These are phyloP conservation scores for Leucoma salicis DNA, from an alignment of 2,888 invertebrate species.

Conservation along the genomic window DNA sequence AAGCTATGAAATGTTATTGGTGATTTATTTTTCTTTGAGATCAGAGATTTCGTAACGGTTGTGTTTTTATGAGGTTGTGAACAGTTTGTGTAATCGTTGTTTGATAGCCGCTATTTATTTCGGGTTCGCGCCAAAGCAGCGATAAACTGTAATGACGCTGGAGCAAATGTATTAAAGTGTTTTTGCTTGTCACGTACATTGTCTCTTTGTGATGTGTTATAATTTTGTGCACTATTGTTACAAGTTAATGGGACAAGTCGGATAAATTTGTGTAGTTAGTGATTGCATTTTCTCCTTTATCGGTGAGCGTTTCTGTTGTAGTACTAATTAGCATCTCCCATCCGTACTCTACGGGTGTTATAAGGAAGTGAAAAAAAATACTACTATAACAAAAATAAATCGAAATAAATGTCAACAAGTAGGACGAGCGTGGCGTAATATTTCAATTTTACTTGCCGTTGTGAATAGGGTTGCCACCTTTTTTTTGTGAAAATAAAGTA, in stretches of 20 bases:
- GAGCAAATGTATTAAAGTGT: slow-evolving; percentile 53
- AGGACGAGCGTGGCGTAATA: too few relatives aligned
- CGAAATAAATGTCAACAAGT: too few relatives aligned
- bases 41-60: slow-evolving; percentile 67
- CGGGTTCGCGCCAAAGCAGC: slow-evolving; percentile 53
- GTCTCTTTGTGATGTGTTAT: slow-evolving; percentile 16
- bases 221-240: slow-evolving; percentile 6
- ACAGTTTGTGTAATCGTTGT: slow-evolving; percentile 70
- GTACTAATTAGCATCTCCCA: not conserved
- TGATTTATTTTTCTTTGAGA: slow-evolving; percentile 70
- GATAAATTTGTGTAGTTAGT: not conserved
- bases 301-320: not conserved
- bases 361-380: not conserved
- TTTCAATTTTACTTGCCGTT: too few relatives aligned
- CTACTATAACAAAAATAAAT: too few relatives aligned
- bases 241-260: slow-evolving; percentile 1
- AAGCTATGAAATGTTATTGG: slow-evolving; percentile 56
- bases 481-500: too few relatives aligned
- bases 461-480: too few relatives aligned
- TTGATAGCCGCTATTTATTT: slow-evolving; percentile 73
- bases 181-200: slow-evolving; percentile 40
- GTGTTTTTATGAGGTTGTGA: slow-evolving; percentile 69
- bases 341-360: not conserved
- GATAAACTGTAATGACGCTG: slow-evolving; percentile 64
- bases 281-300: not conserved